Evolutionary conservation across 2,113 vertebrate species (phyloP).

Genomic region (Halcyon senegalensis): DNA sequence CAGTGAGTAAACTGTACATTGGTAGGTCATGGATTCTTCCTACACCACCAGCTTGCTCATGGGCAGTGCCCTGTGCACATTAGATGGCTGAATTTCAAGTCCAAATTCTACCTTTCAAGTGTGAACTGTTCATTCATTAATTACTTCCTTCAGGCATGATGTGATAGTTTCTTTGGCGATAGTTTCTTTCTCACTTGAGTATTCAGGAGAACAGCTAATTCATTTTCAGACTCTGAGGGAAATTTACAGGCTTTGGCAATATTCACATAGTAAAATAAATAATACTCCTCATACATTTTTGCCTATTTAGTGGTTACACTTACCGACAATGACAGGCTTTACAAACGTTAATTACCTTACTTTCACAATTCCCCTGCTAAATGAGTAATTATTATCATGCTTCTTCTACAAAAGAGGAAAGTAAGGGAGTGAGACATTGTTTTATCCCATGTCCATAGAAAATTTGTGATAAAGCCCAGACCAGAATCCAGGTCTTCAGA

Average conservation of each 20-base stretch:
- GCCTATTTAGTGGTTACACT: not conserved
- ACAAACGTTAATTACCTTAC: not conserved
- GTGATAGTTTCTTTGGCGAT: not conserved
- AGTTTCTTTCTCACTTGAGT: not conserved
- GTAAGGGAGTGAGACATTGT: not conserved
- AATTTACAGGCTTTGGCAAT: slow-evolving; percentile 17
- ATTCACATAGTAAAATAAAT: slow-evolving; percentile 27
- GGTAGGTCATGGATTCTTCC: not conserved
- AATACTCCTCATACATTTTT: not conserved
- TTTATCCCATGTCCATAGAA: slow-evolving; percentile 10
- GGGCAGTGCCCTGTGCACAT: not conserved
- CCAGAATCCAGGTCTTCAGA: not conserved
- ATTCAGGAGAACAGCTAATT: slow-evolving; percentile 25
- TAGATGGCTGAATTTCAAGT: not conserved
- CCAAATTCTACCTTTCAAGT: not conserved
- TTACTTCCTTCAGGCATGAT: not conserved
- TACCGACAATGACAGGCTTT: not conserved
- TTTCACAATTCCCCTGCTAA: not conserved
- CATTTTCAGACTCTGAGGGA: not conserved
- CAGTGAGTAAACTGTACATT: not conserved
- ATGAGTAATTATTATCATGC: slow-evolving; percentile 22
- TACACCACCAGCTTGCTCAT: not conserved
- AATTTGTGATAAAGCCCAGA: slow-evolving; percentile 38
- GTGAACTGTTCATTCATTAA: not conserved
- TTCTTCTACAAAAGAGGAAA: not conserved